Evolutionary conservation across 2,888 invertebrate species (phyloP).

Genomic region (Coelopa pilipes): DNA sequence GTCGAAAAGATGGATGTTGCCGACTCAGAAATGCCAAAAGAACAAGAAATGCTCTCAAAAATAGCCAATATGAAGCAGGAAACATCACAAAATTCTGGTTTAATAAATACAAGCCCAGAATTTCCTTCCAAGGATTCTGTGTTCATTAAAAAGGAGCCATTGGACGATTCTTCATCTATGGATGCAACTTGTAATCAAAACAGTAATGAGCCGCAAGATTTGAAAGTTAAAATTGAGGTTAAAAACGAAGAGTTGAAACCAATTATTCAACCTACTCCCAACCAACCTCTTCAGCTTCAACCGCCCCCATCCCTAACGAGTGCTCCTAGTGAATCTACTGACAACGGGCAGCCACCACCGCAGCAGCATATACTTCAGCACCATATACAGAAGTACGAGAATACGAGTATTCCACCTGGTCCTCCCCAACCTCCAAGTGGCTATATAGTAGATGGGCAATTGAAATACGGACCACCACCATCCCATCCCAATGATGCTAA

Average conservation of each 20-base stretch:
- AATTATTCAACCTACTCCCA: conserved; percentile 55
- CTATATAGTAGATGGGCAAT: conserved; percentile 60
- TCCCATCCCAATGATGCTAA: conserved; percentile 47
- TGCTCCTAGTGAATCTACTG: conserved; percentile 8
- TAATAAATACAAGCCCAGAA: conserved; percentile 44
- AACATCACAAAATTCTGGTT: conserved; percentile 49
- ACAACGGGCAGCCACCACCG: conserved; percentile 37
- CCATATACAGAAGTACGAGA: conserved; percentile 47
- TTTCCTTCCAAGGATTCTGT: conserved; percentile 69
- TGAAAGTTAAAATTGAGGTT: conserved; percentile 78
- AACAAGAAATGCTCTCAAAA: conserved; percentile 66
- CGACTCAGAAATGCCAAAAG: conserved; percentile 52
- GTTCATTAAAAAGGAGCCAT: conserved; percentile 69
- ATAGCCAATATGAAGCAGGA: conserved; percentile 67
- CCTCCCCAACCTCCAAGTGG: conserved; percentile 56
- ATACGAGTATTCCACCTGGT: conserved; percentile 29
- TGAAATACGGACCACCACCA: conserved; percentile 56
- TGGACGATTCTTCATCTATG: conserved; percentile 63
- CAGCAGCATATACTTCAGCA: conserved; percentile 53
- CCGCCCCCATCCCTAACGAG: conserved; percentile 41
- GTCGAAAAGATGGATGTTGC: conserved; percentile 52
- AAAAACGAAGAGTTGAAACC: conserved; percentile 66
- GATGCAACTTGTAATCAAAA: conserved; percentile 67
- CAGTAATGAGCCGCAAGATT: conserved; percentile 75
- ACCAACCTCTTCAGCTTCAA: conserved; percentile 49